Percentiles rank a stretch among this genome's conserved stretches.
Evolutionary conservation across 1,140 invertebrate genomes (phyloP).

Genomic region (Scylla paramamosain): DNA sequence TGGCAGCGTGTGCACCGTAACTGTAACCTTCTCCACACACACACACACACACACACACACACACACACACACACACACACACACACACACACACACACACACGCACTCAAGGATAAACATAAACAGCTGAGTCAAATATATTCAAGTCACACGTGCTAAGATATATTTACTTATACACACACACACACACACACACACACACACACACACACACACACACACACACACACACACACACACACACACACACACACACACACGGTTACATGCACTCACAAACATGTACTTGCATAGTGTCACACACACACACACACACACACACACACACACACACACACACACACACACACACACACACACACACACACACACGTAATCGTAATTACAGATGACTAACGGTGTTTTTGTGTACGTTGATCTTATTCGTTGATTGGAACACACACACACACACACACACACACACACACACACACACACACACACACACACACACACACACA

Average conservation of each 20-base stretch:
- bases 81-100: background rate
- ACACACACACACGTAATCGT: too few relatives aligned
- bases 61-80: background rate
- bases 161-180: background rate
- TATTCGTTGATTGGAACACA: too few relatives aligned
- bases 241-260: background rate
- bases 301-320: too few relatives aligned
- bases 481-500: too few relatives aligned
- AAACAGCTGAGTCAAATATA: background rate
- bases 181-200: conserved; percentile 32
- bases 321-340: too few relatives aligned
- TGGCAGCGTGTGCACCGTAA: too few relatives aligned
- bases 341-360: too few relatives aligned
- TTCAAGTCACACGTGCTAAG: background rate
- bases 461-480: background rate
- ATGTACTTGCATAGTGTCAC: background rate
- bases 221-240: conserved; percentile 26
- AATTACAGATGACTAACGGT: too few relatives aligned
- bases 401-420: too few relatives aligned
- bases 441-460: background rate
- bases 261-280: background rate
- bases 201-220: conserved; percentile 13
- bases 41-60: background rate
- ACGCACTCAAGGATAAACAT: background rate
- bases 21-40: background rate